phyloP scores from a whole-genome alignment of 2,888 invertebrate genomes.

The Iphiclides podalirius region DNA sequence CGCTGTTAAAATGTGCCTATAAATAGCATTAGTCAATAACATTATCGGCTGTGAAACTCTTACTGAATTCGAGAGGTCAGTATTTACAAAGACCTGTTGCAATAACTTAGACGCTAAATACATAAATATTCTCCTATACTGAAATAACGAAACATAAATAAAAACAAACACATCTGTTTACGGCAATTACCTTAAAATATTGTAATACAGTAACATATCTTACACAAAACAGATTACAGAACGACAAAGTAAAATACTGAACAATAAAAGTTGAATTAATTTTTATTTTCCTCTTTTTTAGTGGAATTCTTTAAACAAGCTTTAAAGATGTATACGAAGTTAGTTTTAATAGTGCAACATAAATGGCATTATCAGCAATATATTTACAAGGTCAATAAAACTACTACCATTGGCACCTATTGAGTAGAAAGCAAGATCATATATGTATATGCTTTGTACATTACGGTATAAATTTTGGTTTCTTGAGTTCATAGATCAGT shows the following conservation, averaged over 20 bases:
- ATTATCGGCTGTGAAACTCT: too few species aligned
- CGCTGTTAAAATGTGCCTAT: too few species aligned
- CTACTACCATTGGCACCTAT: constrained; percentile 68
- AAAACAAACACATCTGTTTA: constrained; percentile 11
- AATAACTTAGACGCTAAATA: constrained; percentile 20
- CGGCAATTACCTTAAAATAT: constrained; percentile 4
- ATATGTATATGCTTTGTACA: constrained; percentile 69
- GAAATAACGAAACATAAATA: constrained; percentile 22
- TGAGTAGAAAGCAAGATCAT: constrained; percentile 37
- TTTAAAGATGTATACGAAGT: neutral
- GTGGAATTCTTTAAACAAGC: too few species aligned
- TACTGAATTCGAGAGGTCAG: constrained; percentile 8
- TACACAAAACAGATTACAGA: too few species aligned
- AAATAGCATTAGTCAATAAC: too few species aligned
- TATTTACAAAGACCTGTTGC: constrained; percentile 7
- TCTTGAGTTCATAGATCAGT: constrained; percentile 32
- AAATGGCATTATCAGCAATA: constrained; percentile 23
- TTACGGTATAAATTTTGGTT: constrained; percentile 73
- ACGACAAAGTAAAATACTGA: too few species aligned
- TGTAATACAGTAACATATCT: neutral
- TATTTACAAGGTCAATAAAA: constrained; percentile 44
- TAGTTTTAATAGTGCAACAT: neutral
- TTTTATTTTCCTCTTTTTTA: too few species aligned
- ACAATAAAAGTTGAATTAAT: too few species aligned
- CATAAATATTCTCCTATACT: constrained; percentile 22